Base-by-base conservation (phyloP, 2,113 vertebrate species). In the Dinomys branickii region DNA sequence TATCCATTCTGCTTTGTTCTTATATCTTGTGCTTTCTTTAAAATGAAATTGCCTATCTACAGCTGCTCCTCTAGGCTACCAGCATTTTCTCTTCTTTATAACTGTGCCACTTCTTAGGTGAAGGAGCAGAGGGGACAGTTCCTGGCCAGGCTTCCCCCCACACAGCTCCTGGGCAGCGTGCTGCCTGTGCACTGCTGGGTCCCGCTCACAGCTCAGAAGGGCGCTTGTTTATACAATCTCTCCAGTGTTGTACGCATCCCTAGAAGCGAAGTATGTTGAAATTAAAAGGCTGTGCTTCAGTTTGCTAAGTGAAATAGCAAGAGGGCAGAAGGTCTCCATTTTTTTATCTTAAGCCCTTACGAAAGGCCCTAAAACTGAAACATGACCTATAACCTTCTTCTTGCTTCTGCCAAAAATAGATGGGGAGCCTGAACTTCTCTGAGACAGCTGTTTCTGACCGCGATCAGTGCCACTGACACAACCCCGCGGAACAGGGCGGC, bases 381-480 rank as follows among this genome's bases (percentile, higher is more conserved):
- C 95, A 95, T 44, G 2, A 9, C 75, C 81, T 95, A 81, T 93
- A 91, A 94, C 87, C 96, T 80, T 96, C 93, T 90, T 96, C 94
- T 88, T 92, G 84, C 90, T 94, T 94, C 94, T 92, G 58, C 92
- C 63, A 54, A 97, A 97, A 96, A 97, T 50, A 98, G 90, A 97
- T 2, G 59, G 65, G 78, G 78, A 94, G 77, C 71, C 33, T 92
- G 90, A 96, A 94, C 75, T 88, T 91, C 75, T 87, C 81, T 90
- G 28, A 94, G 96, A 94, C 90, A 97, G 95, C 88, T 92, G 94
- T 81, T 97, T 95, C 94, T 97, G 90, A 63, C 95, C 92, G 90
- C 17, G 77, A 92, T 93, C 94, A 78, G 71, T 52, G 78, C 65
- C 80, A 85, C 85, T 63, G 82, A 93, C 44, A 90, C 83, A 96